These are phyloP conservation scores for Eretmocerus hayati DNA, from an alignment of 2,888 invertebrate genomes.

Conservation along the genomic window DNA sequence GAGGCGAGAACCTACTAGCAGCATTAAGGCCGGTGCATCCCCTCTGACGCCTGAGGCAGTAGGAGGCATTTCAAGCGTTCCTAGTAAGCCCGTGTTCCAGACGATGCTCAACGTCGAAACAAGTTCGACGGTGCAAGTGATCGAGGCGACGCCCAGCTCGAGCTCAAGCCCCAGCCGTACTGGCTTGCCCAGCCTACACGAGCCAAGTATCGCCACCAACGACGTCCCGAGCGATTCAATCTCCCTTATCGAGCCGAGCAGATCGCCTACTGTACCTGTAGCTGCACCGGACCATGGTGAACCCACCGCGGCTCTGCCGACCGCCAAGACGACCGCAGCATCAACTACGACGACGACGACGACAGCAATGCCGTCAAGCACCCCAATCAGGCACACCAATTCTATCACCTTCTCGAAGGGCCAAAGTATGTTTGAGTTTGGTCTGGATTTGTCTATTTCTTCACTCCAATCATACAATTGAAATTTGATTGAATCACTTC, in stretches of 20 bases:
- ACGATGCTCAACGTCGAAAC: slow-evolving; percentile 40
- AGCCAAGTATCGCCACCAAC: slow-evolving; percentile 7
- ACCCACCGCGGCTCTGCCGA: slow-evolving; percentile 27
- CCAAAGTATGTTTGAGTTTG: slow-evolving; percentile 26
- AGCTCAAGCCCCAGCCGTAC: too few species aligned
- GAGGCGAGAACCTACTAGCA: too few species aligned
- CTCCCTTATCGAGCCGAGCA: slow-evolving; percentile 38
- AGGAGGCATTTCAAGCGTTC: too few species aligned
- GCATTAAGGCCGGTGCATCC: too few species aligned
- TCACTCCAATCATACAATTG: too few species aligned
- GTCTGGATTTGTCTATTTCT: too few species aligned
- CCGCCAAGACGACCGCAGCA: slow-evolving; percentile 41
- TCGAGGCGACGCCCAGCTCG: slow-evolving; percentile 35
- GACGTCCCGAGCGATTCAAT: slow-evolving; percentile 6
- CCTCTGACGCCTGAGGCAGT: too few species aligned
- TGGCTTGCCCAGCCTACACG: slow-evolving; percentile 8
- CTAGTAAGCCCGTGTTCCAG: slow-evolving; percentile 18
- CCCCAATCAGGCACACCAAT: too few species aligned
- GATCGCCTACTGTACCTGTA: too few species aligned
- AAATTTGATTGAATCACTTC: neutral
- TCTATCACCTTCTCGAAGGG: slow-evolving; percentile 33
- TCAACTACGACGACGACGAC: slow-evolving; percentile 25
- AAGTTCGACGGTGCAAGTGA: slow-evolving; percentile 39
- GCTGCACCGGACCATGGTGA: neutral
- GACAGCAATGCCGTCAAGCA: too few species aligned